Evolutionary conservation across 2,888 invertebrate species (phyloP).

Genomic region (Lasioglossum lativentre): DNA sequence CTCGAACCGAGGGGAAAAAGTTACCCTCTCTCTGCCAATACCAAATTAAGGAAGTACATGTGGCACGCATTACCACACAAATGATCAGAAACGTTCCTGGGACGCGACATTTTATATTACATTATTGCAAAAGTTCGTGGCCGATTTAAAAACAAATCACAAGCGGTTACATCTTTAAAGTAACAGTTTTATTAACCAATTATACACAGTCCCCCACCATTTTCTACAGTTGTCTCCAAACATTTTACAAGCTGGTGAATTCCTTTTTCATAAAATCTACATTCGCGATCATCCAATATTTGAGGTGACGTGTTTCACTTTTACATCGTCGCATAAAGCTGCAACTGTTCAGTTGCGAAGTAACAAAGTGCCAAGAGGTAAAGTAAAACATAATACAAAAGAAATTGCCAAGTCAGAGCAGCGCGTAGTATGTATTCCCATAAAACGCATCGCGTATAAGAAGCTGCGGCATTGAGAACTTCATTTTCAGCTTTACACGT

Average conservation of each 20-base stretch:
- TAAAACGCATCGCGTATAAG: constrained; percentile 3
- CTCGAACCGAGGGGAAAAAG: too few species aligned
- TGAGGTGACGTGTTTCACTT: not conserved
- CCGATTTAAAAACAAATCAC: too few species aligned
- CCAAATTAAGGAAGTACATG: too few species aligned
- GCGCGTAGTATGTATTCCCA: not conserved
- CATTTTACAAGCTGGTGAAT: not conserved
- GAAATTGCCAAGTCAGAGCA: not conserved
- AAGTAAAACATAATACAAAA: not conserved
- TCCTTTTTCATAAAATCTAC: not conserved
- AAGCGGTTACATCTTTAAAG: not conserved
- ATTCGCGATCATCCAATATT: not conserved
- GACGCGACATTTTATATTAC: not conserved
- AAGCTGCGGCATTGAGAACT: constrained; percentile 13
- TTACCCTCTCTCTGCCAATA: too few species aligned
- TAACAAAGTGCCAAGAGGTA: not conserved
- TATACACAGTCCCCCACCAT: not conserved
- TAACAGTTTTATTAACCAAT: not conserved
- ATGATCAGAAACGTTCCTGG: not conserved
- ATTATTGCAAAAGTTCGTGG: too few species aligned
- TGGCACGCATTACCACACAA: too few species aligned
- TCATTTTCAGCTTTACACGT: not conserved
- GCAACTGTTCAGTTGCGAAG: not conserved
- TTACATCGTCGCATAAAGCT: not conserved
- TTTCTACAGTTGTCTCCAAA: not conserved